Percentiles rank a stretch among this genome's conserved stretches.
Conservation (phyloP, 2,888 invertebrate genomes). For the Arge pagana region DNA sequence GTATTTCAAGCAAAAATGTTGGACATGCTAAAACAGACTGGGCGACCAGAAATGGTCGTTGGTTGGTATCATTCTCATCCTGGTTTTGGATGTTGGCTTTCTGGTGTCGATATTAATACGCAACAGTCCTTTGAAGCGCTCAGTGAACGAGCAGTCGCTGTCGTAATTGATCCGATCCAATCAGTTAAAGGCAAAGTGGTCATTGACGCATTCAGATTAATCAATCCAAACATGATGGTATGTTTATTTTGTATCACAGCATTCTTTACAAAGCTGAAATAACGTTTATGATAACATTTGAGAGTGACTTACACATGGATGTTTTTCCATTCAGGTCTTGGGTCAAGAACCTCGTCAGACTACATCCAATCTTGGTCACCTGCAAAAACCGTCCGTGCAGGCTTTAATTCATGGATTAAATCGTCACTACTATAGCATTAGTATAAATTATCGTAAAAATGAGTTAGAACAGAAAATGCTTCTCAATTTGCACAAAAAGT, state of each 20-base stretch:
- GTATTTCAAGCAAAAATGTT: constrained; percentile 99
- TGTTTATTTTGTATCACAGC: constrained; percentile 25
- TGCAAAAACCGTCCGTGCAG: constrained; percentile 98
- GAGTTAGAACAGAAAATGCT: constrained; percentile 99
- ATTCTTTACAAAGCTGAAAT: no score
- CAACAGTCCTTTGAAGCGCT: constrained; percentile 99
- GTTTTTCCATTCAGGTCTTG: constrained; percentile 58
- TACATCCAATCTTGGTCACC: constrained; percentile 96
- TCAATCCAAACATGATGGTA: constrained; percentile 99
- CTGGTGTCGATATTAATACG: constrained; percentile 98
- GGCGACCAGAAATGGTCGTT: constrained; percentile 99
- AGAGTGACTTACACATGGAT: neutral
- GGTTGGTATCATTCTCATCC: constrained; percentile 99
- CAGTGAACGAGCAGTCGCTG: constrained; percentile 97
- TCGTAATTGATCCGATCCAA: constrained; percentile 99
- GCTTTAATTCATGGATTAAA: constrained; percentile 98
- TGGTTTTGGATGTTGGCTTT: constrained; percentile 99
- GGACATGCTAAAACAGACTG: constrained; percentile 97
- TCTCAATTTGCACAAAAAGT: constrained; percentile 96
- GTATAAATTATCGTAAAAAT: constrained; percentile 99
- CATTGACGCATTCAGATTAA: constrained; percentile 99
- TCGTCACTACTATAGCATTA: constrained; percentile 98
- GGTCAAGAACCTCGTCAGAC: constrained; percentile 99
- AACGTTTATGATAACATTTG: no score
- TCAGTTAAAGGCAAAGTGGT: constrained; percentile 99